Evolutionary conservation across 2,888 invertebrate genomes (phyloP).

Genomic region (Mycogona germanica): DNA sequence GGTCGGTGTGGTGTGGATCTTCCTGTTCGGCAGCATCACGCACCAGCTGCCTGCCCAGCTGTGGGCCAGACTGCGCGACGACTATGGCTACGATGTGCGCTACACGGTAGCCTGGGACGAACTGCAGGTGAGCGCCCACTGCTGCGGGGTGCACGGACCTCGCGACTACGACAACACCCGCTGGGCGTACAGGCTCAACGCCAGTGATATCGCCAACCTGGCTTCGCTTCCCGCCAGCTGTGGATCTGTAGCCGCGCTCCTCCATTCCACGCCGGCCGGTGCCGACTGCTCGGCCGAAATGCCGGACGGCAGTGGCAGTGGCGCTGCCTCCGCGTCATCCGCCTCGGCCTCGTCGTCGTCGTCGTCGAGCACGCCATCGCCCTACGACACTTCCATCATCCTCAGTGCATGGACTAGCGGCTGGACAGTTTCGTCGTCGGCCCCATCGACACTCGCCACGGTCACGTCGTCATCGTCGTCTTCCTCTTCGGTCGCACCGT

Average conservation of each 20-base stretch:
- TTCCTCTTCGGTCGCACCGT: not conserved
- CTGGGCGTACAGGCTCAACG: not conserved
- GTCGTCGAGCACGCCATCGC: not conserved
- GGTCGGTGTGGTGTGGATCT: conserved; percentile 73
- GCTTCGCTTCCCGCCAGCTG: conserved; percentile 3
- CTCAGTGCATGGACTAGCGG: not conserved
- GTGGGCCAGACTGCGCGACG: conserved; percentile 46
- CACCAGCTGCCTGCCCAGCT: conserved; percentile 57
- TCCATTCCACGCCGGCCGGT: conserved; percentile 15
- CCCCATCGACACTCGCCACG: no score
- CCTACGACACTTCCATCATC: not conserved
- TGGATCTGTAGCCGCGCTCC: not conserved
- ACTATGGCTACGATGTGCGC: conserved; percentile 57
- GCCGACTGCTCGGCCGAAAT: conserved; percentile 5
- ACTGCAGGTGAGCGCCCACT: conserved; percentile 36
- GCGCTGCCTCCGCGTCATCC: not conserved
- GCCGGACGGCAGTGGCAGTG: not conserved
- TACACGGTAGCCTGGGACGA: conserved; percentile 67
- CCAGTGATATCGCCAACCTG: not conserved
- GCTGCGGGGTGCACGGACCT: conserved; percentile 66
- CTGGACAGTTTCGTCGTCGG: not conserved
- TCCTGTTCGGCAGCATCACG: conserved; percentile 60
- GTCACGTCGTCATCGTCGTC: not conserved
- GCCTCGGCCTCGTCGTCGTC: not conserved
- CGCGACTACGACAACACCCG: conserved; percentile 28